Evolutionary conservation across 2,797 vertebrate species (phyloP), one percentile per base, ranked within the genome.

Genomic region (Oophaga sylvatica): DNA sequence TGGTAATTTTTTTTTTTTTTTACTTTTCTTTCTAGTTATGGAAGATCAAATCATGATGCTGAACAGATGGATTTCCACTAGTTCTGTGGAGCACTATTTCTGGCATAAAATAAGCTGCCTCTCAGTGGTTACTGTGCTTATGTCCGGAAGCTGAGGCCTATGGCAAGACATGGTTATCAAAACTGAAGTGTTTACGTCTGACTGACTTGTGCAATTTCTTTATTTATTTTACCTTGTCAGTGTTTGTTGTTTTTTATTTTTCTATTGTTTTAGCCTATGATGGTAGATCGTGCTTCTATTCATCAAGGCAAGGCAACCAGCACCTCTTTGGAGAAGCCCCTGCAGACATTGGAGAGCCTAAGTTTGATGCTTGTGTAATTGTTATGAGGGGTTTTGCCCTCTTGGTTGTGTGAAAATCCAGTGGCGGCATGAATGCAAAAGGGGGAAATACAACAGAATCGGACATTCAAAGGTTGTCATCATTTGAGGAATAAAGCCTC

Each of bases 21-120:
- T 56, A 87, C 65, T 89, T 70, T 87, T 62, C 9, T 91, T 87
- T 91, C 11, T 94, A 99, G 98, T 95, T 99, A 80, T 99, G 98
- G 98, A 99, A 99, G 96, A 99, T 99, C 93, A 99, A 99, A 93
- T 99, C 98, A 89, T 99, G 97, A 99, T 93, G 91, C 76, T 91
- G 80, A 67, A 78, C 89, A 90, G 92, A 90, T 89, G 90, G 90
- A 90, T 91, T 88, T 90, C 86, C 90, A 89, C 81, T 89, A 82
- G 91, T 89, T 88, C 90, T 91, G 91, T 12, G 90, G 89, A 92
- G 88, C 87, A 89, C 88, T 80, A 91, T 91, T 85, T 82, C 31
- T 62, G 53, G 68, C 10, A 70, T 63, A 71, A 90, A 91, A 89
- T 92, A 92, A 92, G 93, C 93, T 92, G 92, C 91, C 92, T 93